Percentiles rank a stretch among this genome's conserved stretches.
phyloP scores from a whole-genome alignment of 2,888 invertebrate species.

The Thereva nobilitata region DNA sequence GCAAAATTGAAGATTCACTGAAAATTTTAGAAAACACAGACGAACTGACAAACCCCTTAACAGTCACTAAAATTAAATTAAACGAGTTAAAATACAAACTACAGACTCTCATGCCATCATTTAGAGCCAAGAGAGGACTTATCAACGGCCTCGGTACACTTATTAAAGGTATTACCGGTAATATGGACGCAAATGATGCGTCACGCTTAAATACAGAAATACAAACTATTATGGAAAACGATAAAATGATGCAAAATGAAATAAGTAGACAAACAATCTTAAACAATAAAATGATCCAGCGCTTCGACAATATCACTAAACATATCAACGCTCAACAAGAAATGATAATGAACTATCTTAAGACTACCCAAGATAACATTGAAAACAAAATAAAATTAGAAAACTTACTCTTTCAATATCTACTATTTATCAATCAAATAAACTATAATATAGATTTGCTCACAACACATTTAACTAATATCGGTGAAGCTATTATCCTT shows the following conservation, averaged over 20 bases:
- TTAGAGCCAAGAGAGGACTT: constrained; percentile 28
- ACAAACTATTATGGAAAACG: constrained; percentile 16
- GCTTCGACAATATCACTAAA: constrained; percentile 40
- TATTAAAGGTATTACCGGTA: constrained; percentile 34
- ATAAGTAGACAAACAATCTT: constrained; percentile 29
- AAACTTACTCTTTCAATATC: constrained; percentile 10
- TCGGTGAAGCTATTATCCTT: constrained; percentile 41
- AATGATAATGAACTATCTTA: constrained; percentile 31
- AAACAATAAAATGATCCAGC: constrained; percentile 38
- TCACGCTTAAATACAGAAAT: constrained; percentile 25
- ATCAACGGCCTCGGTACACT: constrained; percentile 28
- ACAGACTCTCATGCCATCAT: constrained; percentile 8
- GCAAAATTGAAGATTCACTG: constrained; percentile 8
- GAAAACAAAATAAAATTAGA: constrained; percentile 26
- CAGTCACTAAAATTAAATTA: neutral
- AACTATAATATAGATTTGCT: constrained; percentile 40
- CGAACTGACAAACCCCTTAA: neutral
- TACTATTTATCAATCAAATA: constrained; percentile 35
- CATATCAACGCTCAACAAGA: constrained; percentile 40
- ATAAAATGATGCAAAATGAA: constrained; percentile 27
- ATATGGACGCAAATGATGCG: constrained; percentile 27
- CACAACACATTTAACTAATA: constrained; percentile 31
- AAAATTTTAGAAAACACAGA: neutral
- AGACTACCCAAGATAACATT: constrained; percentile 33
- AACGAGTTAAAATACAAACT: constrained; percentile 10